Evolutionary conservation across 92 coral and sea anemone species (phyloP).

Genomic region (Muricea muricata): DNA sequence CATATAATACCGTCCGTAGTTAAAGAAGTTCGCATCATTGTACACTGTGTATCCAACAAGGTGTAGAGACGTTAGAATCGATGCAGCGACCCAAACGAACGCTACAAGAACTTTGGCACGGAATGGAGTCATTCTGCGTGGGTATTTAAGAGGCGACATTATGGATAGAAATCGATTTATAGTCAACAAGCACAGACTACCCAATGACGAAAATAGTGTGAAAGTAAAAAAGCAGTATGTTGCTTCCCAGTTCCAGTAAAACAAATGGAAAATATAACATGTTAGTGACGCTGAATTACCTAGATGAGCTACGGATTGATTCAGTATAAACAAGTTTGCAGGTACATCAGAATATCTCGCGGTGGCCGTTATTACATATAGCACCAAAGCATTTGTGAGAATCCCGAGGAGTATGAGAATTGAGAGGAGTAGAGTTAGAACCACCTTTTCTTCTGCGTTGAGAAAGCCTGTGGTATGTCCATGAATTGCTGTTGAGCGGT

Average conservation of each 20-base stretch:
- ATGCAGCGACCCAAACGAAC: constrained; percentile 1
- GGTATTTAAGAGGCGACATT: background rate
- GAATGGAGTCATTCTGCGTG: constrained; percentile 19
- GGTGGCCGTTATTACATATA: background rate
- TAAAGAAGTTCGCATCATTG: constrained; percentile 18
- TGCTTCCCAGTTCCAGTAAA: background rate
- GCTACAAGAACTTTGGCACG: constrained; percentile 24
- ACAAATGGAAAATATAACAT: background rate
- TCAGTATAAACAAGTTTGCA: constrained; percentile 10
- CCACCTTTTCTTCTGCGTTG: background rate
- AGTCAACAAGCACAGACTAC: constrained; percentile 20
- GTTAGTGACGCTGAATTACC: background rate
- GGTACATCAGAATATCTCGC: constrained; percentile 4
- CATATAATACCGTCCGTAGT: constrained; percentile 33
- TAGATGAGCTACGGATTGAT: background rate
- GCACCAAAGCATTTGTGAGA: background rate
- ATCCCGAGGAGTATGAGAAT: background rate
- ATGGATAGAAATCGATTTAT: constrained; percentile 35
- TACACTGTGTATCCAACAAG: background rate
- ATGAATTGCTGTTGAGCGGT: background rate
- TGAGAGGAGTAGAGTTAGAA: background rate
- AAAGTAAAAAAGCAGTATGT: background rate
- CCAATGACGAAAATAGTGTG: constrained; percentile 7
- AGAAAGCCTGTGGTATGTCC: background rate
- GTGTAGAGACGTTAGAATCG: constrained; percentile 2